Evolutionary conservation across 2,797 vertebrate species (phyloP).

Genomic region (Platyrinchus mystaceus): DNA sequence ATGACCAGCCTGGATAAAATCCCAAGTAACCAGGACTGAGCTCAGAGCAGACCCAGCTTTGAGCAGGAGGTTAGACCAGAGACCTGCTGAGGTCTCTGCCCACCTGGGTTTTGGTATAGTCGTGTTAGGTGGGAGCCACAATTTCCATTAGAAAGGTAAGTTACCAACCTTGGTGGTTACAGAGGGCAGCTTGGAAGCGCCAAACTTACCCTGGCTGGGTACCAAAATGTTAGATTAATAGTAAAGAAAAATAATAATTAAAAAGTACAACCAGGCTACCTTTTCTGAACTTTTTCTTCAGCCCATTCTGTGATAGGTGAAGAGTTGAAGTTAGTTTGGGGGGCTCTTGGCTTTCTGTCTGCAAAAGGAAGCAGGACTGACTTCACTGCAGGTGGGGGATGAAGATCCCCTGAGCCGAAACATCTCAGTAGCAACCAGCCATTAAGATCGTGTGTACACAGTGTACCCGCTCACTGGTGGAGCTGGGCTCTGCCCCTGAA

Average conservation of each 20-base stretch:
- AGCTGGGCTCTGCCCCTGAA: neutral
- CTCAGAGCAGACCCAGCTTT: neutral
- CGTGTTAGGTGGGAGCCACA: neutral
- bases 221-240: neutral
- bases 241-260: neutral
- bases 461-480: neutral
- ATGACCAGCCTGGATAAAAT: neutral
- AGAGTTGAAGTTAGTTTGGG: neutral
- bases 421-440: neutral
- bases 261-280: neutral
- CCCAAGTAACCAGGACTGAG: neutral
- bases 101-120: neutral
- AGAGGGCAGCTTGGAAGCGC: neutral
- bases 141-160: neutral
- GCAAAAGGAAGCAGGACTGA: constrained; percentile 32
- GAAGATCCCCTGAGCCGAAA: neutral
- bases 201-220: neutral
- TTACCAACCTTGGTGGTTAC: neutral
- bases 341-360: neutral
- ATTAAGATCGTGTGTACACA: neutral
- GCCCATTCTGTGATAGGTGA: fast-evolving
- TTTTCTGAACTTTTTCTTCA: neutral
- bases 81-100: neutral
- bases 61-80: neutral
- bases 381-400: neutral